phyloP scores from a whole-genome alignment of 2,888 invertebrate genomes.

The Sesamia inferens region DNA sequence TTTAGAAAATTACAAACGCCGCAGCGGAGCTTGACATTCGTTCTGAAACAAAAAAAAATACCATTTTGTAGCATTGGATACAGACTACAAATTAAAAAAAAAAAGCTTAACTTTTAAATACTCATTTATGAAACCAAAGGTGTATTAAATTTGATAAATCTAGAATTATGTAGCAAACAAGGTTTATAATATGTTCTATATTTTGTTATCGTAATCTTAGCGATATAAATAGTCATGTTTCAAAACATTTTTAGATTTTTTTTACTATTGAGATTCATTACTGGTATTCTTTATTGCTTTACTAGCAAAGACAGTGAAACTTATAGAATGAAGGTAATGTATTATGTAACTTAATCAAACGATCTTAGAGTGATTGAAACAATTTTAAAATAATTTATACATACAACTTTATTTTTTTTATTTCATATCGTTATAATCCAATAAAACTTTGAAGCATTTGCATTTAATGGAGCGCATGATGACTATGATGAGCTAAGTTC shows the following conservation, averaged over 20 bases:
- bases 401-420: not conserved
- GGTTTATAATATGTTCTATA: not conserved
- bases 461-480: slow-evolving; percentile 5
- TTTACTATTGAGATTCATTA: not conserved
- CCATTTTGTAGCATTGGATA: not conserved
- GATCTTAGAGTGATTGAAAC: not conserved
- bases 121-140: no score
- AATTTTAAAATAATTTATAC: no score
- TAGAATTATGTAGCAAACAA: not conserved
- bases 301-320: not conserved
- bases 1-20: slow-evolving; percentile 42
- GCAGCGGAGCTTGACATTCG: slow-evolving; percentile 49
- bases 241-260: not conserved
- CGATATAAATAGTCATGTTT: not conserved
- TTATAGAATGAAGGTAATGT: not conserved
- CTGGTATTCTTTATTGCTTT: no score
- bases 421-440: no score
- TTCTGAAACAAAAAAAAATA: slow-evolving; percentile 44
- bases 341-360: not conserved
- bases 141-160: not conserved
- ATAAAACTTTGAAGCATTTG: not conserved
- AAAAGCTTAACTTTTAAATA: no score
- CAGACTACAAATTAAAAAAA: slow-evolving; percentile 20
- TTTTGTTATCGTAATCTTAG: not conserved
- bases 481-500: no score